Percentiles rank a stretch among this genome's conserved stretches.
These are phyloP conservation scores for Danio rerio DNA, from an alignment of 2,113 vertebrate species.

Conservation along the genomic window GRCz12tu NC_133193.1:45798001-45798500, in stretches of 20 bases:
- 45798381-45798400: background rate
- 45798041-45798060: conserved; percentile 19
- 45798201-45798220: conserved; percentile 19
- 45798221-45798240: conserved; percentile 4
- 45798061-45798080: conserved; percentile 7
- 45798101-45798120: background rate
- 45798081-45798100: conserved; percentile 11
- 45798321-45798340: background rate
- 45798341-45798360: background rate
- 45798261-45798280: background rate
- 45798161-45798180: conserved; percentile 8
- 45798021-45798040: conserved; percentile 18
- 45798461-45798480: background rate
- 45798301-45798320: background rate
- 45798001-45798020: conserved; percentile 8
- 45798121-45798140: background rate
- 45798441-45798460: background rate
- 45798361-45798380: background rate
- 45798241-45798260: background rate
- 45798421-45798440: background rate
- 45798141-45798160: conserved; percentile 30
- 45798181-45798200: background rate
- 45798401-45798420: background rate
- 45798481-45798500: background rate
- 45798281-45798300: background rate